Evolutionary conservation across 2,113 vertebrate genomes (phyloP).

Genomic region (Pygoscelis antarcticus): DNA sequence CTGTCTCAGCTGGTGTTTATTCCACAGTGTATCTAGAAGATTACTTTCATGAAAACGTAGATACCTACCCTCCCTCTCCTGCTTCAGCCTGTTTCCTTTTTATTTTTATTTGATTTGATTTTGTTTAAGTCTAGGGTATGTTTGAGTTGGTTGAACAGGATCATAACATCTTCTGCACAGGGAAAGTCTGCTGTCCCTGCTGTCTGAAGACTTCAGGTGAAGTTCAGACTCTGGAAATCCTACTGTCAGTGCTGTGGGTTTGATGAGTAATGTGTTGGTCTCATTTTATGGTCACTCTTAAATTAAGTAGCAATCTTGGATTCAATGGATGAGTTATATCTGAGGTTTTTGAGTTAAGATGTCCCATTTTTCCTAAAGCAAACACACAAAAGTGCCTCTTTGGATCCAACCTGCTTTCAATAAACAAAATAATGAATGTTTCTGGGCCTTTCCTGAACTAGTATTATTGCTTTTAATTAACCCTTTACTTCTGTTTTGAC

Average conservation of each 20-base stretch:
- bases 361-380: neutral
- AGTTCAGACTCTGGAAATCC: neutral
- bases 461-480: neutral
- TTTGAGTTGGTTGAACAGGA: neutral
- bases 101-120: neutral
- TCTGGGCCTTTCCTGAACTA: neutral
- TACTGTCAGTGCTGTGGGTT: neutral
- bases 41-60: neutral
- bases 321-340: neutral
- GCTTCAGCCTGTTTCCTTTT: neutral
- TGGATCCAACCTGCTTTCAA: neutral
- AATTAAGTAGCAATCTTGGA: neutral
- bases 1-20: neutral
- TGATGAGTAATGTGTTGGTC: neutral
- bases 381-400: neutral
- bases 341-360: neutral
- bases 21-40: neutral
- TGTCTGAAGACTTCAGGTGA: neutral
- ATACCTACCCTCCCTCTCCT: neutral
- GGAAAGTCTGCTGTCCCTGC: neutral
- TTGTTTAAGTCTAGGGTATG: neutral
- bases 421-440: neutral
- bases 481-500: neutral
- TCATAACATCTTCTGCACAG: neutral
- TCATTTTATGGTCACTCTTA: neutral